Evolutionary conservation across 2,888 invertebrate species (phyloP).

Genomic region (Rhamnusium bicolor): DNA sequence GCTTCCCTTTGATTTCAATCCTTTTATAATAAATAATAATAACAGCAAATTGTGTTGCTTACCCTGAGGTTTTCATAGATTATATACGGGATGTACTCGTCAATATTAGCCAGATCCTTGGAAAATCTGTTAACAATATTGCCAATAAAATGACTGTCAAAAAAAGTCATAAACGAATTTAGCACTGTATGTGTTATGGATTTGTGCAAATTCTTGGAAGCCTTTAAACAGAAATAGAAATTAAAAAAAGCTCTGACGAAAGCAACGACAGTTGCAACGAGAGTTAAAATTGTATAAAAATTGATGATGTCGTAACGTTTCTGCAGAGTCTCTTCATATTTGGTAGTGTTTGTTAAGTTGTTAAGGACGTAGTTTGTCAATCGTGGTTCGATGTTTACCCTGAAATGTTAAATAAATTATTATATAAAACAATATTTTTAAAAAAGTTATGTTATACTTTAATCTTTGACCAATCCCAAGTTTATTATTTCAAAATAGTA

Average conservation of each 20-base stretch:
- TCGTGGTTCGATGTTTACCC: conserved; percentile 53
- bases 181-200: conserved; percentile 73
- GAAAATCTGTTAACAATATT: conserved; percentile 76
- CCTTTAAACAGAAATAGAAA: conserved; percentile 54
- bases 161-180: conserved; percentile 72
- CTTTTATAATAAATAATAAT: no score
- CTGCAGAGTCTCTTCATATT: conserved; percentile 31
- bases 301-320: conserved; percentile 43
- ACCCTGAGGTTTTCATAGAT: conserved; percentile 57
- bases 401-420: conserved; percentile 36
- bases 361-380: conserved; percentile 33
- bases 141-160: conserved; percentile 65
- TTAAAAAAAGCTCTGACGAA: conserved; percentile 48
- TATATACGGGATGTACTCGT: conserved; percentile 67
- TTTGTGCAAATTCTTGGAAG: conserved; percentile 73
- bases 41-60: no score
- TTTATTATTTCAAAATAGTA: no score
- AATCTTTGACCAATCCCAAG: no score
- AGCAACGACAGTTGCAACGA: conserved; percentile 41
- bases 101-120: conserved; percentile 80
- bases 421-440: no score
- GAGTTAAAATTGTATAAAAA: conserved; percentile 45
- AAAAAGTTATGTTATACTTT: no score
- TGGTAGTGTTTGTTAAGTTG: conserved; percentile 47
- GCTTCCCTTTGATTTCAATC: no score